Evolutionary conservation across 2,888 invertebrate species (phyloP).

Genomic region (Stramonita haemastoma): DNA sequence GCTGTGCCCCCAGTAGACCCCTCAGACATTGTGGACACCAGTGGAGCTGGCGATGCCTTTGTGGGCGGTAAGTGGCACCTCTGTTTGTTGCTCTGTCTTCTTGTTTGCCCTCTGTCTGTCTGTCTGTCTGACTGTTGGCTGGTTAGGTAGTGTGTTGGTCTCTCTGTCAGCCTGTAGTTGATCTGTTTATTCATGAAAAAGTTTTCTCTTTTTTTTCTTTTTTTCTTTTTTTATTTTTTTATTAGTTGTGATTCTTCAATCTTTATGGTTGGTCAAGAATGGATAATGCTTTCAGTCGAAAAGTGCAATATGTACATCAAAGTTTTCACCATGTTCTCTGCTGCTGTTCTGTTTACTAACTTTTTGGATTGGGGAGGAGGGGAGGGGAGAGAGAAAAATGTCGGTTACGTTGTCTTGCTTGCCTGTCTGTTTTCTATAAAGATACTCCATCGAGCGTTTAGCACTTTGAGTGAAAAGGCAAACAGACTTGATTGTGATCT

Average conservation of each 20-base stretch:
- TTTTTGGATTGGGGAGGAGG: neutral
- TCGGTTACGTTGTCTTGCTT: neutral
- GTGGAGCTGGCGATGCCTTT: slow-evolving; percentile 99
- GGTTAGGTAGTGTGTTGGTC: neutral
- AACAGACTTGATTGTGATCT: too few species aligned
- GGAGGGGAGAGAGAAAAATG: neutral
- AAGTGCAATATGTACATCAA: too few species aligned
- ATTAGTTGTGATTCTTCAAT: neutral
- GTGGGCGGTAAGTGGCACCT: slow-evolving; percentile 85
- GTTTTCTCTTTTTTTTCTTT: neutral
- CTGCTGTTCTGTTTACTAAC: neutral
- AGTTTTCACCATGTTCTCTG: neutral
- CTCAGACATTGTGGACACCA: slow-evolving; percentile 94
- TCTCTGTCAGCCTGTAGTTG: neutral
- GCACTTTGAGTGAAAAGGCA: too few species aligned
- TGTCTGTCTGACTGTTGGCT: neutral
- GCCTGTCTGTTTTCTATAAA: too few species aligned
- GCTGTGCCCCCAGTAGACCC: slow-evolving; percentile 82
- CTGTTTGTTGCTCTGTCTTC: neutral
- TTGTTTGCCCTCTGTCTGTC: neutral
- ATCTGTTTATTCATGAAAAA: neutral
- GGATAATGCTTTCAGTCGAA: too few species aligned
- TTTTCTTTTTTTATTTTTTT: neutral
- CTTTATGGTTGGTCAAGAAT: neutral
- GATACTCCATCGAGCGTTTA: too few species aligned